Conservation (phyloP, 2,888 invertebrate genomes). For the Melinaea marsaeus region DNA sequence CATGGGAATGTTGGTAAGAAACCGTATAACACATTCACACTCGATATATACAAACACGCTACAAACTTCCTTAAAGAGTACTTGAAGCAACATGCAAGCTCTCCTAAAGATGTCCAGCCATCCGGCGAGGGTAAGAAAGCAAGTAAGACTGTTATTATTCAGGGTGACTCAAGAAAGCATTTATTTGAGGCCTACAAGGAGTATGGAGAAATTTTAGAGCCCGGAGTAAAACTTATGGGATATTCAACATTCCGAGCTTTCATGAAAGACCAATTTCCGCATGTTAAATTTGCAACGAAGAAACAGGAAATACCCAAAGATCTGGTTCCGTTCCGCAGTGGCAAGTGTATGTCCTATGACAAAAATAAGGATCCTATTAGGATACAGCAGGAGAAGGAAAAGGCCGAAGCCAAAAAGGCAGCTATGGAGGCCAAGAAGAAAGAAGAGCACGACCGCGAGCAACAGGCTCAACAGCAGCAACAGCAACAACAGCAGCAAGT, state of each 20-base stretch:
- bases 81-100: conserved; percentile 81
- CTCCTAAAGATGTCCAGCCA: conserved; percentile 72
- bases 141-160: conserved; percentile 72
- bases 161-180: conserved; percentile 80
- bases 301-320: conserved; percentile 71
- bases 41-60: conserved; percentile 87
- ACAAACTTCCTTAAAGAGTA: conserved; percentile 86
- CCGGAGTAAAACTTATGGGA: conserved; percentile 86
- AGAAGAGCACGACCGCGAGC: conserved; percentile 69
- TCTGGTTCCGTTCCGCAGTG: conserved; percentile 72
- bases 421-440: conserved; percentile 74
- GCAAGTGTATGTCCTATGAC: conserved; percentile 75
- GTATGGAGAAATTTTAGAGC: conserved; percentile 83
- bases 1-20: conserved; percentile 89
- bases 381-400: conserved; percentile 72
- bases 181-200: conserved; percentile 86
- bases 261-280: conserved; percentile 89
- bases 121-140: conserved; percentile 72
- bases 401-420: conserved; percentile 72
- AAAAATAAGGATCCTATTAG: conserved; percentile 74
- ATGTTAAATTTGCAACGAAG: conserved; percentile 84
- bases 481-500: conserved; percentile 65
- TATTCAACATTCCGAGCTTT: conserved; percentile 88
- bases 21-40: conserved; percentile 87
- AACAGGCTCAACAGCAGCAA: conserved; percentile 59